These are phyloP conservation scores for Anser cygnoides DNA, from an alignment of 2,113 vertebrate species.

Conservation along the genomic window DNA sequence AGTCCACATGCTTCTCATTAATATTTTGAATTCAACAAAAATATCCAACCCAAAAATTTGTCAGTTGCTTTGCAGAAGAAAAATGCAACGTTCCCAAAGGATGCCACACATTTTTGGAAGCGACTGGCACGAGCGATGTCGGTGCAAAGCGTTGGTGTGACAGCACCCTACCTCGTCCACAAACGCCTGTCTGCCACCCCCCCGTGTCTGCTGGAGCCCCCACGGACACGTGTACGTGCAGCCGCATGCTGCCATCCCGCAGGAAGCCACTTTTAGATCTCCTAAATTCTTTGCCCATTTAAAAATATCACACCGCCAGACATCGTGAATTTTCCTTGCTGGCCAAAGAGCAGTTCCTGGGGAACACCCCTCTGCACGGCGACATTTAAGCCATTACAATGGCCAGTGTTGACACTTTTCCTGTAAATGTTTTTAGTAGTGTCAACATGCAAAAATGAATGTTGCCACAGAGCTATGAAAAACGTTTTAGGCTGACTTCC, in stretches of 20 bases:
- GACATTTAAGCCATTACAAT: accelerated
- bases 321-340: accelerated
- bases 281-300: no score
- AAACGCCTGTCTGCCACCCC: no score
- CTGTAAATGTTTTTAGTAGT: not conserved
- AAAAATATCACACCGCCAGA: accelerated
- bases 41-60: not conserved
- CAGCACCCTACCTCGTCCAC: accelerated
- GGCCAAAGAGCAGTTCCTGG: accelerated
- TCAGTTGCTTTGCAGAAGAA: not conserved
- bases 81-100: not conserved
- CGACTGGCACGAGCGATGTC: accelerated
- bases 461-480: conserved; percentile 10
- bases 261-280: not conserved
- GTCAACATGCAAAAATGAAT: not conserved
- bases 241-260: accelerated
- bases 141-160: accelerated
- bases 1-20: not conserved
- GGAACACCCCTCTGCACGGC: accelerated
- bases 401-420: not conserved
- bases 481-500: not conserved
- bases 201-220: not conserved
- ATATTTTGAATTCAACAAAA: not conserved
- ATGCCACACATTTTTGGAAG: not conserved
- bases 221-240: accelerated